Evolutionary conservation across 2,113 vertebrate genomes (phyloP).

Genomic region (Thunnus maccoyii): DNA sequence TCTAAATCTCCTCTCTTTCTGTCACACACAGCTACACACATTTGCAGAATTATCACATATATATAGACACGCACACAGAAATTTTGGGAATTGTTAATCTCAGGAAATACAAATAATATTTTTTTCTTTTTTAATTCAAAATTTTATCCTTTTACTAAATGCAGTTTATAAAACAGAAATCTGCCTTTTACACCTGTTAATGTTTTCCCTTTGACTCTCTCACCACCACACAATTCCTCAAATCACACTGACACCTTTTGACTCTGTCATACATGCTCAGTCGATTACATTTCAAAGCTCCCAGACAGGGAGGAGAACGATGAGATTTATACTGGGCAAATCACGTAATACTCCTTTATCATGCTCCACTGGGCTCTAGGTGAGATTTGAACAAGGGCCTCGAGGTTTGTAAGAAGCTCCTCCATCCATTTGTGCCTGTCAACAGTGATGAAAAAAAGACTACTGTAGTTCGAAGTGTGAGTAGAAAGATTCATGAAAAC

Average conservation of each 20-base stretch:
- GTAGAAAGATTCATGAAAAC: slow-evolving; percentile 1
- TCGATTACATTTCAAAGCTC: slow-evolving; percentile 21
- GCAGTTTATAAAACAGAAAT: not conserved
- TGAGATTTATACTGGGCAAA: slow-evolving; percentile 22
- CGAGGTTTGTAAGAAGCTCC: not conserved
- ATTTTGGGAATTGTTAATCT: not conserved
- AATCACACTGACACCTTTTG: slow-evolving; percentile 2
- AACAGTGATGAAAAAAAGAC: not conserved
- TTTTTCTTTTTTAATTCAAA: not conserved
- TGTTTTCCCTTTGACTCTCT: not conserved
- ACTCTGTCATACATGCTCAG: slow-evolving; percentile 24
- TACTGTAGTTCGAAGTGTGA: not conserved
- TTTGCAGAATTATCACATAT: slow-evolving; percentile 5
- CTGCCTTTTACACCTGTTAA: not conserved
- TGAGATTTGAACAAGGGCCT: not conserved
- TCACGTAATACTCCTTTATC: slow-evolving; percentile 25
- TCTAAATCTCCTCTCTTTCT: not conserved
- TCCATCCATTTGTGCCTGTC: not conserved
- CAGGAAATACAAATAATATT: not conserved
- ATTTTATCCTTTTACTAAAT: not conserved
- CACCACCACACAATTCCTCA: not conserved
- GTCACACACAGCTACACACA: slow-evolving; percentile 34
- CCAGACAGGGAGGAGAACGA: not conserved
- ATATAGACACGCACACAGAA: not conserved
- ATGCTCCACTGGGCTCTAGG: not conserved